Base-by-base conservation (phyloP, 2,888 invertebrate species). In the Pandemis cinnamomeana region DNA sequence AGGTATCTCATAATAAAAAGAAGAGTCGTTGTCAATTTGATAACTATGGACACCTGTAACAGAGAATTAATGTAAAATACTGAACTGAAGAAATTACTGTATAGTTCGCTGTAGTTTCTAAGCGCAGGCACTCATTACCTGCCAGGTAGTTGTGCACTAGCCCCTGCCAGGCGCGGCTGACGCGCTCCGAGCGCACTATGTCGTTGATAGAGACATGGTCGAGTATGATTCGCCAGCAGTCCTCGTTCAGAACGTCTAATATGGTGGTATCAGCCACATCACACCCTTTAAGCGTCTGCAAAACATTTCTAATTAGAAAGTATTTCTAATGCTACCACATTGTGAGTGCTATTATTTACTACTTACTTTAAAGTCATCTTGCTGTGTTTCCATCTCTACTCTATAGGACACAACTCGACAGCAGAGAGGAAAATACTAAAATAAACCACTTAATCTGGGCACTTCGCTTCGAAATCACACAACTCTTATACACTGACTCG, bases 171-270 rank as follows among this genome's bases (percentile, higher is more conserved):
- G 13, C 61, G 13, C 61, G 36, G n/a, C 61, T 61, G 41, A 61
- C 61, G 55, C 60, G 27, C 36, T 60, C 60, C 36, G 60, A 60
- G 6, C 60, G 36, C 36, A 60, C 60, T 7, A 60, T 13, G 11
- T 60, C 60, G 10, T 27, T 36, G 8, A 36, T 13, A 5, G 27
- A 1, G 5, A 60, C 60, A 11, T 60, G 7, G 15, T 60, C 36
- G 8, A 60, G 13, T 13, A 60, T 13, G 15, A 36, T 36, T 27
- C 60, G 27, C 60, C 60, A 60, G 60, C 60, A 60, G 60, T 60
- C 60, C 36, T 10, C 60, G 13, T 60, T 36, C 60, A 60, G 60
- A 27, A 58, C 0, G 58, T 58, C 58, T 58, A 58, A 10, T 27
- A 58, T 58, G 27, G 27, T 58, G 13, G 5, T 10, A 48, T 48